Evolutionary conservation across 1,140 invertebrate genomes (phyloP).

Genomic region (Cherax destructor): DNA sequence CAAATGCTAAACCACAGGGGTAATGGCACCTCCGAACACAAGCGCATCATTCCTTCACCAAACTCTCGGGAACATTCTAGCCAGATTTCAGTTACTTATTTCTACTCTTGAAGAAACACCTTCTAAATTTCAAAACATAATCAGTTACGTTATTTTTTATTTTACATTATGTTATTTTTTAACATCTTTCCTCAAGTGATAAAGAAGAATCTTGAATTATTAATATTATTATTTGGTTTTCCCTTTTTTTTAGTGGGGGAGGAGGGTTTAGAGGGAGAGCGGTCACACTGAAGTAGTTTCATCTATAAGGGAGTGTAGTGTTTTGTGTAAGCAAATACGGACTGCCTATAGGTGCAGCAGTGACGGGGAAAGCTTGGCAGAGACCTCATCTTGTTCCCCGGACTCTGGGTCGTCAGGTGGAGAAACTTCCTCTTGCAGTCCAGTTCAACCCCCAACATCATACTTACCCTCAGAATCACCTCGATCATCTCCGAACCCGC

Average conservation of each 20-base stretch:
- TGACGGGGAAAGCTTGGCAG: constrained; percentile 93
- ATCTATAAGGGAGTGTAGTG: not conserved
- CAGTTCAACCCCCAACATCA: constrained; percentile 55
- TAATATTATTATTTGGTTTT: too few species aligned
- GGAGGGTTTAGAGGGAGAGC: too few species aligned
- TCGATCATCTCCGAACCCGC: constrained; percentile 35
- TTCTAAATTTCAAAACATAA: too few species aligned
- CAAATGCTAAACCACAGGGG: too few species aligned
- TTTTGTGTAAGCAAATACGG: constrained; percentile 1
- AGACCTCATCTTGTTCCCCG: constrained; percentile 79
- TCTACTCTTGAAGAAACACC: too few species aligned
- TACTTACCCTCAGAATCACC: constrained; percentile 60
- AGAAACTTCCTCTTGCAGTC: constrained; percentile 63
- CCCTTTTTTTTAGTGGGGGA: too few species aligned
- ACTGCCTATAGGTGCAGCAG: constrained; percentile 82
- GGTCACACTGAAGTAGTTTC: not conserved
- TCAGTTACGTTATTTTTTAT: too few species aligned
- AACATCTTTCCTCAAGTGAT: too few species aligned
- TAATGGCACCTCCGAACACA: too few species aligned
- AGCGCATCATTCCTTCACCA: too few species aligned
- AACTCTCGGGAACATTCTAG: constrained; percentile 3
- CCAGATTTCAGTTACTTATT: constrained; percentile 39
- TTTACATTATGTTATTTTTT: too few species aligned
- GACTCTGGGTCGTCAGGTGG: constrained; percentile 71
- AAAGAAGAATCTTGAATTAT: too few species aligned